These are phyloP conservation scores for Promerops cafer DNA, from an alignment of 2,113 vertebrate genomes.

Conservation along the genomic window DNA sequence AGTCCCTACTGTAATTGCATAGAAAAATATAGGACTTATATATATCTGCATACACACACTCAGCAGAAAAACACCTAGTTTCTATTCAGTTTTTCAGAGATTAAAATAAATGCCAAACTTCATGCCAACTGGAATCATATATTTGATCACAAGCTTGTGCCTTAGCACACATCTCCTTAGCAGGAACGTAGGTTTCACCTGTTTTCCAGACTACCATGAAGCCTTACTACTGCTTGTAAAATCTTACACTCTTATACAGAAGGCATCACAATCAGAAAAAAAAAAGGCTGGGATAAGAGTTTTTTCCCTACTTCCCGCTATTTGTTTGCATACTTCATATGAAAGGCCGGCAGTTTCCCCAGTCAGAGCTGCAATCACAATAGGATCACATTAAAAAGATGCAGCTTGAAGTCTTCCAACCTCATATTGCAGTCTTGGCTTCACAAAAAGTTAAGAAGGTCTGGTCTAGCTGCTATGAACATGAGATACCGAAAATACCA, in stretches of 20 bases:
- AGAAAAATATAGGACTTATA: neutral
- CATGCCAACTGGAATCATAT: neutral
- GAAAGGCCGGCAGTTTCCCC: neutral
- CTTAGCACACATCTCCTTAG: neutral
- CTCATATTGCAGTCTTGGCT: neutral
- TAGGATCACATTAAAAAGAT: neutral
- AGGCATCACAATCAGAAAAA: neutral
- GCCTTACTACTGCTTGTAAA: neutral
- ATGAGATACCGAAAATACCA: neutral
- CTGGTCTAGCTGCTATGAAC: neutral
- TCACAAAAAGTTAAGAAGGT: neutral
- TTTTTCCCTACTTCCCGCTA: neutral
- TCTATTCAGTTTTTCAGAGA: neutral
- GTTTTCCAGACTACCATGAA: neutral
- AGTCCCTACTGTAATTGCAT: neutral
- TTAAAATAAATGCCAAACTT: neutral
- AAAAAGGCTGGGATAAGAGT: neutral
- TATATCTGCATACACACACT: neutral
- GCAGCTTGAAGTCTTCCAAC: neutral
- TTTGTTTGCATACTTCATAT: neutral
- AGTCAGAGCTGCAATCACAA: neutral
- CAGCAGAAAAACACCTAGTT: neutral
- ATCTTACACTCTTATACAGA: neutral
- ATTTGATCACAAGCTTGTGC: neutral
- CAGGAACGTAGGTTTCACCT: neutral